Evolutionary conservation across 2,113 vertebrate genomes (phyloP).

Genomic region (Epinephelus cyanopodus): DNA sequence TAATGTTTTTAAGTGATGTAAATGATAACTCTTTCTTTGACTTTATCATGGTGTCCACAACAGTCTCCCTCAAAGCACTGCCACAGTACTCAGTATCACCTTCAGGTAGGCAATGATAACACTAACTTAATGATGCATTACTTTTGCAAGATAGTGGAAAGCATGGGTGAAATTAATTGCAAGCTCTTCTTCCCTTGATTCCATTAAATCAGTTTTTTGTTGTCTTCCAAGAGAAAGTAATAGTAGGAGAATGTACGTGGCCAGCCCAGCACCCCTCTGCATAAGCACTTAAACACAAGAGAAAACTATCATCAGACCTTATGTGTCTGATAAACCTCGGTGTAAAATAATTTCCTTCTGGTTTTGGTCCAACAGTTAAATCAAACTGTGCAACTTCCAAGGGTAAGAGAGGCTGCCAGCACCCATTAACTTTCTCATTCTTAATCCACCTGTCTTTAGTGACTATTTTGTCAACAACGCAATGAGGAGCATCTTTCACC

Average conservation of each 20-base stretch:
- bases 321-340: neutral
- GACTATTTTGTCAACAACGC: constrained; percentile 46
- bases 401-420: constrained; percentile 34
- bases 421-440: constrained; percentile 34
- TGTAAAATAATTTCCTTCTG: constrained; percentile 17
- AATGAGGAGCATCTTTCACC: constrained; percentile 22
- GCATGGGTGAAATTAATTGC: neutral
- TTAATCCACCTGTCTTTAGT: constrained; percentile 42
- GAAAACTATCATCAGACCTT: constrained; percentile 22
- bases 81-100: too few relatives aligned
- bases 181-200: constrained; percentile 4
- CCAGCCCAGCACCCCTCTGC: constrained; percentile 2
- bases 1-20: constrained; percentile 7
- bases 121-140: neutral
- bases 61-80: neutral
- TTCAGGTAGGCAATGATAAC: neutral
- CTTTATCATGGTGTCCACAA: neutral
- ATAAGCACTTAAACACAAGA: constrained; percentile 8
- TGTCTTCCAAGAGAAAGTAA: neutral
- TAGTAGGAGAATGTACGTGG: neutral
- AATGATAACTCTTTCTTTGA: constrained; percentile 1
- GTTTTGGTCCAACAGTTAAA: constrained; percentile 12
- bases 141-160: neutral
- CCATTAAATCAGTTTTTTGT: neutral
- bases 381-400: constrained; percentile 31